Percentiles rank a stretch among this genome's conserved stretches.
phyloP scores from a whole-genome alignment of 35 echinoderm and acorn worm species.

The Ophioderma brevispina region DNA sequence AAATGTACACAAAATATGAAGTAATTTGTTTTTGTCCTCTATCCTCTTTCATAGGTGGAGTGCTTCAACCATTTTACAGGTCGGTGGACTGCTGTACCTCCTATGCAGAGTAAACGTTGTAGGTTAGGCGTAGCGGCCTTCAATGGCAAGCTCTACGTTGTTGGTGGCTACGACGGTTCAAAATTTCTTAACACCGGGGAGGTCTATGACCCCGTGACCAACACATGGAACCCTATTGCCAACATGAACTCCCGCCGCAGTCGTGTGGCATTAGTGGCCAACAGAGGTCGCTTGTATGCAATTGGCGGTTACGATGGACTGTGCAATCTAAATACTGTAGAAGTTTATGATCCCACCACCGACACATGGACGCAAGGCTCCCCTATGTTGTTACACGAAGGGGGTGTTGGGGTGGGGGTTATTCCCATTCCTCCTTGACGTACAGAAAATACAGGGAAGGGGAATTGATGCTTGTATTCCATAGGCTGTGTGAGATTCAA shows the following conservation, averaged over 20 bases:
- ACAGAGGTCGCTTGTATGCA: constrained; percentile 87
- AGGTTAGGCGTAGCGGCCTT: constrained; percentile 90
- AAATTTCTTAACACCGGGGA: constrained; percentile 95
- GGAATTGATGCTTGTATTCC: too few relatives aligned
- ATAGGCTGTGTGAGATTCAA: too few relatives aligned
- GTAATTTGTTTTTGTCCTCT: too few relatives aligned
- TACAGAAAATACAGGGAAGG: neutral
- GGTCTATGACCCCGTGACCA: constrained; percentile 89
- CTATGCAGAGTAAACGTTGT: constrained; percentile 93
- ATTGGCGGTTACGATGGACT: constrained; percentile 94
- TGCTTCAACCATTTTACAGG: constrained; percentile 99
- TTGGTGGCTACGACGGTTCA: constrained; percentile 95
- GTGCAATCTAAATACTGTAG: constrained; percentile 94
- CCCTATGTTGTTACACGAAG: constrained; percentile 89
- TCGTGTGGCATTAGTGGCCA: constrained; percentile 88
- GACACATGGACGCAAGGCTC: constrained; percentile 81
- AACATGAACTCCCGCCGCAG: constrained; percentile 91
- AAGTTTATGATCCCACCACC: constrained; percentile 70
- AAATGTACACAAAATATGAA: too few relatives aligned
- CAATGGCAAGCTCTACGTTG: constrained; percentile 96
- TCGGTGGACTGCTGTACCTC: constrained; percentile 87
- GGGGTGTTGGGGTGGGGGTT: constrained; percentile 93
- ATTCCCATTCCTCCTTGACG: constrained; percentile 74
- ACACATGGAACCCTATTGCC: constrained; percentile 75
- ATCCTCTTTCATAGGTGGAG: constrained; percentile 80